Conservation (phyloP, 2,113 vertebrate species). For the Dromaius novaehollandiae region DNA sequence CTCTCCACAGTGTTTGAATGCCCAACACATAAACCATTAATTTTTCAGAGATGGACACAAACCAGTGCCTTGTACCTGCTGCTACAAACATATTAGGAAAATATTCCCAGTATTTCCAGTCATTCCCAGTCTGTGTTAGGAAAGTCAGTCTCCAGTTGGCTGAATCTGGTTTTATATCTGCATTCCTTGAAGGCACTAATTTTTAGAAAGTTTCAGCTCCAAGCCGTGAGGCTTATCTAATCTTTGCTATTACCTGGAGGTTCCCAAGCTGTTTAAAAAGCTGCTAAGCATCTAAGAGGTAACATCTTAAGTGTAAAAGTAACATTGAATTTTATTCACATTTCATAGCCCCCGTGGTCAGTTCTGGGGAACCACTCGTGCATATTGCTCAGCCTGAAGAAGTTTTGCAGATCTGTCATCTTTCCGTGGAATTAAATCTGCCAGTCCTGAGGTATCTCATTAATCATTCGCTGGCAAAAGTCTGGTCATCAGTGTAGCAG, state of each 20-base stretch:
- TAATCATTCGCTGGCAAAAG: neutral
- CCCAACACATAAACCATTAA: neutral
- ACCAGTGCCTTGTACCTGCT: neutral
- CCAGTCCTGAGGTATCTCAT: neutral
- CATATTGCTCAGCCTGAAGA: neutral
- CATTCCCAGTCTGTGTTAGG: neutral
- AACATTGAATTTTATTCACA: neutral
- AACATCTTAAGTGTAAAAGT: neutral
- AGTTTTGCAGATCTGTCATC: neutral
- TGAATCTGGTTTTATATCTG: neutral
- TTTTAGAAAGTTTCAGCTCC: neutral
- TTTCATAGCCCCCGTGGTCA: neutral
- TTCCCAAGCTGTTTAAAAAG: neutral
- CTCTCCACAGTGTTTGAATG: neutral
- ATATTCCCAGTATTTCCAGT: neutral
- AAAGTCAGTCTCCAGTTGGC: neutral
- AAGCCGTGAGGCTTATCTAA: neutral
- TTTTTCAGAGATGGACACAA: neutral
- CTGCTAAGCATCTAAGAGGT: neutral
- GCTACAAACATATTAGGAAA: neutral
- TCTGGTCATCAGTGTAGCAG: neutral
- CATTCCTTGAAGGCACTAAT: neutral
- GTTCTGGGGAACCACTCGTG: neutral
- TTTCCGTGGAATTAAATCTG: neutral
- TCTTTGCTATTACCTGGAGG: neutral